Base-by-base conservation (phyloP, 2,888 invertebrate species). In the Ophonus ardosiacus region DNA sequence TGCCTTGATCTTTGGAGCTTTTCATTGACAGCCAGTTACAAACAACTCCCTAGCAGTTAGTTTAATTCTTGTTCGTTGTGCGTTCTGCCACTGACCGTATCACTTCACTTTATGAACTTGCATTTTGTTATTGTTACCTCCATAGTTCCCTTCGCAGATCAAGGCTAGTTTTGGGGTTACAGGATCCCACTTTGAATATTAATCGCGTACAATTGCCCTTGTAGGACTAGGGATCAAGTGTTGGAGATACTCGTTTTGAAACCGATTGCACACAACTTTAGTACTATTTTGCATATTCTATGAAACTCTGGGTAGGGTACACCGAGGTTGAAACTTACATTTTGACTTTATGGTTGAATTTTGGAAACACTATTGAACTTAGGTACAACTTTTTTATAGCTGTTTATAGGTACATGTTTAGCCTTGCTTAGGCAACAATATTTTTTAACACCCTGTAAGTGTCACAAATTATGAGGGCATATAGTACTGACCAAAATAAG, bases 1-100 rank as follows among this genome's bases (percentile, higher is more conserved):
- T 87, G 87, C 87, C 88, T 89, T 89, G 88, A 88, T 88, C 88
- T 88, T 87, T 88, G 88, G 88, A 88, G 88, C 87, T 88, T 87
- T 88, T 88, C 88, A 89, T 88, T 89, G 89, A 88, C 88, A 88
- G 87, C 86, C 87, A 86, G 87, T 87, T 86, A 86, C 86, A 86
- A 85, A 84, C 86, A 74, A 84, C 85, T 86, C 82, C 68, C 71
- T 31, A 74, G 82, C 82, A 82, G 82, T 82, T 82, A 74, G 82
- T 82, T 82, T 82, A 71, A 84, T 78, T 84, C 84, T 63, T 51
- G 78, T 84, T 74, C 68, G 59, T 63, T 51, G 78, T 84, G 59
- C 68, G 59, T 74, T 61, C 74, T 84, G 56, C 59, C 24, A 84
- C 84, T 84, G 84, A 76, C 78, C 84, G 24, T 84, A 76, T 84